Conservation (phyloP, 2,113 vertebrate genomes). For the Chiloscyllium plagiosum region DNA sequence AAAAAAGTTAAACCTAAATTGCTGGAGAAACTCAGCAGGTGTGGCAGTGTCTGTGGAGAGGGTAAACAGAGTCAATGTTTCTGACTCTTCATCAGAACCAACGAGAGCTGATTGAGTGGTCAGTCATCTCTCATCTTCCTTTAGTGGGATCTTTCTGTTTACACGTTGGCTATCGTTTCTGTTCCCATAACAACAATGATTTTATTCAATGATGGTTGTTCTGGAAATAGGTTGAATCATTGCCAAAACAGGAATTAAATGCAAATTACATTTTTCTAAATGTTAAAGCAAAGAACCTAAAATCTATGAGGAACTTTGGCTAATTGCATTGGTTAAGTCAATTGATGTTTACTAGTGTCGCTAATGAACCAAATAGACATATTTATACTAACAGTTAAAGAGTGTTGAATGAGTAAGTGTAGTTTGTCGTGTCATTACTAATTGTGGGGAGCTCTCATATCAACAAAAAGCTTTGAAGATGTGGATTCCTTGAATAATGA, state of each 20-base stretch:
- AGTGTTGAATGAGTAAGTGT: not conserved
- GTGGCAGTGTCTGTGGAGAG: too few species aligned
- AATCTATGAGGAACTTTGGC: not conserved
- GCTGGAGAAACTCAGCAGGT: too few species aligned
- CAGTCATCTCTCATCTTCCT: too few species aligned
- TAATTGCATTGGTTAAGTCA: not conserved
- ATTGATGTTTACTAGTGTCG: not conserved
- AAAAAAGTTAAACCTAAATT: too few species aligned
- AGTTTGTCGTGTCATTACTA: not conserved
- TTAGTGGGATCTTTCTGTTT: too few species aligned
- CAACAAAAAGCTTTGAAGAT: not conserved
- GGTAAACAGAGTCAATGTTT: too few species aligned
- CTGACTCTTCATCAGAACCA: too few species aligned
- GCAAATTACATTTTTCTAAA: not conserved
- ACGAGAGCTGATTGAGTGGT: too few species aligned
- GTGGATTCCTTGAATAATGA: not conserved
- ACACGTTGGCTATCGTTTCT: too few species aligned
- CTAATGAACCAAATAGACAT: not conserved
- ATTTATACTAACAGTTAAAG: constrained; percentile 25
- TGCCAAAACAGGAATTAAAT: not conserved
- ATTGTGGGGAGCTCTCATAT: not conserved
- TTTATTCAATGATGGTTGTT: too few species aligned
- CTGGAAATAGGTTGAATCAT: too few species aligned
- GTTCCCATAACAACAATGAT: too few species aligned
- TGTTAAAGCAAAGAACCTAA: not conserved